Base-by-base conservation (phyloP, 2,113 vertebrate species). In the Nothoprocta pentlandii region DNA sequence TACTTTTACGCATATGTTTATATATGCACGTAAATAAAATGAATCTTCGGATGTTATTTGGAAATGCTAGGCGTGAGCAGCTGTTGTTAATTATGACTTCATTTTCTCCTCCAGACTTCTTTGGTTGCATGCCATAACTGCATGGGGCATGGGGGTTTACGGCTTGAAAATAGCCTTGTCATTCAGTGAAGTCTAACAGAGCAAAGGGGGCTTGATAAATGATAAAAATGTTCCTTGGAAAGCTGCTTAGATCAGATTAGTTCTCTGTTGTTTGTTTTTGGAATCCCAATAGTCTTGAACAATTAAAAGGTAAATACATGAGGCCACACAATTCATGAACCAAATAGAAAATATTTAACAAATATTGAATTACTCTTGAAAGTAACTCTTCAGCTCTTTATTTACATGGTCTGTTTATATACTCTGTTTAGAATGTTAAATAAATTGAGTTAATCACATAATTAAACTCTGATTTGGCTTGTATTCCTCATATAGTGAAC, bases 31-130 rank as follows among this genome's bases (percentile, higher is more conserved):
- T 58, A 58, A 58, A 58, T 58, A 58, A 58, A 32, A 58, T 61
- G 91, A 56, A 77, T 74, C 41, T 87, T 80, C 11, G 39, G 47
- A 88, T 88, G 92, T 82, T 96, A 80, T 89, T 96, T 96, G 94
- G 90, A 97, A 97, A 97, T 82, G 42, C 32, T 89, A 90, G 84
- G 85, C 85, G 30, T 94, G 71, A 96, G 96, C 97, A 98, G 97
- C 97, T 98, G 98, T 94, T 95, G 92, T 97, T 97, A 97, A 98
- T 98, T 98, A 98, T n/a, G 74, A 94, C 95, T 98, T 97, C 95
- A 95, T 97, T 97, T 98, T 98, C 79, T 97, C 82, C 92, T 97
- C 92, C 71, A 87, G 95, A 94, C 94, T 78, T 95, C 95, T 97
- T 97, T 96, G 96, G 97, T 98, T 97, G 97, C 96, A 96, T 96